These are phyloP conservation scores for Choloepus didactylus DNA, from an alignment of 2,797 vertebrate species.

Conservation along the genomic window DNA sequence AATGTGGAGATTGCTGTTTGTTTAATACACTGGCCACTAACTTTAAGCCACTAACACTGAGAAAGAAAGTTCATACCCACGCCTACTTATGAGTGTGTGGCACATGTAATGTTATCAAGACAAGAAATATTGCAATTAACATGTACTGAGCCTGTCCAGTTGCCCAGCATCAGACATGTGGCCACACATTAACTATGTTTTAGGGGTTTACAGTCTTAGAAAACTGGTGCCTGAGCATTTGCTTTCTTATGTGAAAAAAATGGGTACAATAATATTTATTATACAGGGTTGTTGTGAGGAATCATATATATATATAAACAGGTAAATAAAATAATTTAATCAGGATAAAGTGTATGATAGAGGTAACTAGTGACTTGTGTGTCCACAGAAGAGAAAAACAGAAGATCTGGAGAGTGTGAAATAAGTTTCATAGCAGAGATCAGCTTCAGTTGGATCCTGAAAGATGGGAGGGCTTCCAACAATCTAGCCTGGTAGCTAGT, in stretches of 20 bases:
- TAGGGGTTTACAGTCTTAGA: not conserved
- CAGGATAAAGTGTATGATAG: not conserved
- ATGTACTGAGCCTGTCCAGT: not conserved
- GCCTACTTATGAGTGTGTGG: not conserved
- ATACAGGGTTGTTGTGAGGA: not conserved
- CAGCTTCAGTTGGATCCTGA: not conserved
- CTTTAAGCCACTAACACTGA: not conserved
- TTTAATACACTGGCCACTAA: not conserved
- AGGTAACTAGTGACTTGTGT: not conserved
- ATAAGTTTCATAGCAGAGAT: not conserved
- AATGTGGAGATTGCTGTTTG: not conserved
- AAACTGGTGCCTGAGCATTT: not conserved
- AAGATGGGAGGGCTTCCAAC: not conserved
- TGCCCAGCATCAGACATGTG: not conserved
- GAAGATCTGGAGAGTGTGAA: not conserved
- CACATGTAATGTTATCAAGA: not conserved
- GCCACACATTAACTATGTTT: not conserved
- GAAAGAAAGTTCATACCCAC: not conserved
- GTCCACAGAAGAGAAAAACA: not conserved
- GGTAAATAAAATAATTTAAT: not conserved
- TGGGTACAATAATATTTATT: not conserved
- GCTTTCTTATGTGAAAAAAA: constrained; percentile 7
- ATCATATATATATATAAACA: not conserved
- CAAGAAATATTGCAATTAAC: not conserved
- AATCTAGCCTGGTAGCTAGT: not conserved